Base-by-base conservation (phyloP, 2,113 vertebrate genomes). In the Prunella himalayana region DNA sequence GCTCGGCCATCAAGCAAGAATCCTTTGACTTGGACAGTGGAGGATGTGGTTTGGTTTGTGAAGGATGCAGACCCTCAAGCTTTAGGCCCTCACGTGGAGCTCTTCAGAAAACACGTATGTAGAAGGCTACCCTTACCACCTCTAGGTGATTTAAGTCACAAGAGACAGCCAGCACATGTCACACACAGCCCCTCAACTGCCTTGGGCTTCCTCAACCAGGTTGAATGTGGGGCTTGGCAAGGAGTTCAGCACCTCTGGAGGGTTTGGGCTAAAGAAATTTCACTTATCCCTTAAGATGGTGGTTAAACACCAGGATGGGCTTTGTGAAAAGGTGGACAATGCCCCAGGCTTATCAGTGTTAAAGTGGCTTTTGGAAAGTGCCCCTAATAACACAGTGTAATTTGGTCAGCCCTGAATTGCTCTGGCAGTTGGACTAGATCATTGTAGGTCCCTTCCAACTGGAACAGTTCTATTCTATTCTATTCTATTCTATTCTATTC, bases 91-190 rank as follows among this genome's bases (percentile, higher is more conserved):
- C 99, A 99, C 0, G 99, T 98, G 81, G 99, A 99, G 31, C 97
- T 99, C 95, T 99, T 99, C 98, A 98, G 99, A 95, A 99, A 99
- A 95, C 99, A 99, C 4, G 99, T 99, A 98, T 84, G 99, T 98
- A 56, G 35, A 53, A 42, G 19, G 6, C 23, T 77, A 59, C 39
- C 47, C 22, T 61, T 86, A 15, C 8, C 18, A 12, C 5, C 42
- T 44, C 50, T 54, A 7, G 5, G 28, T 54, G 7, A 79, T 77
- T 66, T 42, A 66, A 70, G 44, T 35, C 53, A 76, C 27, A 70
- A 60, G 37, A 69, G 30, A 50, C 1, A 56, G 61, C 4, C 64
- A 56, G 25, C 7, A 37, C 28, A 11, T 1, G 9, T 51, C 49
- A 69, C 28, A 33, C 37, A 35, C 5, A 4, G 13, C 0, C 3